Conservation (phyloP, 2,797 vertebrate species). For the Emydoidea blandingii region DNA sequence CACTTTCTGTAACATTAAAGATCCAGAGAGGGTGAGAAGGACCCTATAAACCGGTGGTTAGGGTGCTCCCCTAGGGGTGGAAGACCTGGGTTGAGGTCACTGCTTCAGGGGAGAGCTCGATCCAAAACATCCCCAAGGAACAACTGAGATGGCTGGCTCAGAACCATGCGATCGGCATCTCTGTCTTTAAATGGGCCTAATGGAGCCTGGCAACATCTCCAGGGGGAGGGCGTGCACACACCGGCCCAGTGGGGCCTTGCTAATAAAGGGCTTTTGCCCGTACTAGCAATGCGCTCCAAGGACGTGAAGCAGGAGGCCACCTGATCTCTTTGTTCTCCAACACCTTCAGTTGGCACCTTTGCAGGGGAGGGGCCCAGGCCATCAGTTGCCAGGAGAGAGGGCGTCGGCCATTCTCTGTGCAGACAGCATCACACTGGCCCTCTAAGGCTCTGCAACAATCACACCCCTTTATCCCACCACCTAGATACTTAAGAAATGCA, state of each 20-base stretch:
- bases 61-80: background rate
- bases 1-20: background rate
- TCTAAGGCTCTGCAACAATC: no score
- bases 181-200: background rate
- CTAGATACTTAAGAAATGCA: no score
- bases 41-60: background rate
- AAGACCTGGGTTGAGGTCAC: background rate
- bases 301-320: no score
- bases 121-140: no score
- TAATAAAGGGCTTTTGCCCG: background rate
- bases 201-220: background rate
- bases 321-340: no score
- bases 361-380: no score
- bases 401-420: no score
- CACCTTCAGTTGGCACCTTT: no score
- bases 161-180: background rate
- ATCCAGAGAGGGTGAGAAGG: background rate
- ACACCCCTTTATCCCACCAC: no score
- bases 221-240: no score
- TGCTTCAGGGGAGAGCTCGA: background rate
- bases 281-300: accelerated
- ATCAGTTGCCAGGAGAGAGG: no score
- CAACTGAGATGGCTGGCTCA: background rate
- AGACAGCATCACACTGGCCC: no score
- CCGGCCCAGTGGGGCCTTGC: background rate